These are phyloP conservation scores for Itoplectis maculator DNA, from an alignment of 2,888 invertebrate species.

Conservation along the genomic window DNA sequence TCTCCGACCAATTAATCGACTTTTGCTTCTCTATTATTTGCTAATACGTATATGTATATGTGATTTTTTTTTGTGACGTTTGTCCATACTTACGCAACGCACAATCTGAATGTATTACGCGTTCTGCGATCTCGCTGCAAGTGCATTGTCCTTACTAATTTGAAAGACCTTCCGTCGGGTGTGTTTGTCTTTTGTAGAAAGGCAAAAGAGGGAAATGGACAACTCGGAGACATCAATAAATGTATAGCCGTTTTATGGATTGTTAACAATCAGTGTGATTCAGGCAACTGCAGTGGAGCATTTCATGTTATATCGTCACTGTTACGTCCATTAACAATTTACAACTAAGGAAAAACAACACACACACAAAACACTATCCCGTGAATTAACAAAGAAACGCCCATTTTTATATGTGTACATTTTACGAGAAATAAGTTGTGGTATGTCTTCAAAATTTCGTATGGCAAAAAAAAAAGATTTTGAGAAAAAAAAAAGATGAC, in stretches of 20 bases:
- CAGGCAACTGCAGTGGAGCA: slow-evolving; percentile 30
- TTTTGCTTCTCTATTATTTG: neutral
- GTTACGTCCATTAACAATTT: slow-evolving; percentile 62
- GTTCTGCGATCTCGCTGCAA: slow-evolving; percentile 1
- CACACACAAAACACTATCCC: slow-evolving; percentile 29
- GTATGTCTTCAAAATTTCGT: slow-evolving; percentile 38
- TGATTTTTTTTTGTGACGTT: neutral
- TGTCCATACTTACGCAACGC: neutral
- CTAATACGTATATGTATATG: neutral
- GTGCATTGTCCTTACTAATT: slow-evolving; percentile 11
- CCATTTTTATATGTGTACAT: slow-evolving; percentile 62
- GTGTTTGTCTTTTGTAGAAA: neutral
- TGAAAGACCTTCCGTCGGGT: neutral
- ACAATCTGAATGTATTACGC: slow-evolving; percentile 22
- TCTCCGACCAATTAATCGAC: neutral
- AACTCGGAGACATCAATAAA: neutral
- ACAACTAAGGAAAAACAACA: slow-evolving; percentile 31
- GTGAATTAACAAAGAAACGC: slow-evolving; percentile 46
- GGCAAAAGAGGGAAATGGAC: neutral
- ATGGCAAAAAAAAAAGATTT: slow-evolving; percentile 11
- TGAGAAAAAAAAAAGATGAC: slow-evolving; percentile 22
- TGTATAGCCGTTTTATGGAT: slow-evolving; percentile 25
- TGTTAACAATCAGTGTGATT: slow-evolving; percentile 44
- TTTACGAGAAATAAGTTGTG: slow-evolving; percentile 54
- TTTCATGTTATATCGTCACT: slow-evolving; percentile 44